Base-by-base conservation (phyloP, 1,140 invertebrate genomes). In the Zaprionus capensis region DNA sequence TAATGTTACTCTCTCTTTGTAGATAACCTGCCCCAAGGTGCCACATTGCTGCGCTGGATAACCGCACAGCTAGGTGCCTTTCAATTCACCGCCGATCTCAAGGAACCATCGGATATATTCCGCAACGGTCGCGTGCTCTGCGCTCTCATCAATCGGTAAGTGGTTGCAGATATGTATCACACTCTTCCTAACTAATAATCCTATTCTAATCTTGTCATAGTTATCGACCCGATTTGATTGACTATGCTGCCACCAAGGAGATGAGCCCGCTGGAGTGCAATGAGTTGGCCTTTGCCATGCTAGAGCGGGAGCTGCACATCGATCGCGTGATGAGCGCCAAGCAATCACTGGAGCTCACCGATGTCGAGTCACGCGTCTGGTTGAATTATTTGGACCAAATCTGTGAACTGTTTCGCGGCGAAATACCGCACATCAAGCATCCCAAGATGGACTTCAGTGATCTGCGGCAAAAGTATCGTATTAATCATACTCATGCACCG, bases 171-270 rank as follows among this genome's bases (percentile, higher is more conserved):
- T 36, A 17, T 0, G 5, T 15, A 11, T 5, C 6, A 46, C 15
- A 46, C 14, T 9, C 12, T 6, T 2, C 24, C 5, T 5, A 24
- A 17, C 4, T 14, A 2, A 28, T 58, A 28, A 14, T 31, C 46
- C 5, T 26, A 0, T 56, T 15, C 6, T 7, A 2, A 5, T 14
- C 22, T 51, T 95, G 63, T 76, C 95, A 96, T 92, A 95, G 96
- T 80, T 98, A 98, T 93, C 94, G 97, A 75, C 97, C 98, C n/a
- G 96, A 98, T 94, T 93, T 98, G 20, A 94, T 98, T 59, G 96
- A 98, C 84, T 96, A 96, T 81, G 93, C 94, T 77, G 94, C 94
- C 36, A 93, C 98, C 34, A 94, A 95, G 66, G 94, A 95, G 59
- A 95, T 96, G 80, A 92, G 92, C 26, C 91, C 94, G 14, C 91